Conservation (phyloP, 2,113 vertebrate genomes). For the Crypturellus undulatus region DNA sequence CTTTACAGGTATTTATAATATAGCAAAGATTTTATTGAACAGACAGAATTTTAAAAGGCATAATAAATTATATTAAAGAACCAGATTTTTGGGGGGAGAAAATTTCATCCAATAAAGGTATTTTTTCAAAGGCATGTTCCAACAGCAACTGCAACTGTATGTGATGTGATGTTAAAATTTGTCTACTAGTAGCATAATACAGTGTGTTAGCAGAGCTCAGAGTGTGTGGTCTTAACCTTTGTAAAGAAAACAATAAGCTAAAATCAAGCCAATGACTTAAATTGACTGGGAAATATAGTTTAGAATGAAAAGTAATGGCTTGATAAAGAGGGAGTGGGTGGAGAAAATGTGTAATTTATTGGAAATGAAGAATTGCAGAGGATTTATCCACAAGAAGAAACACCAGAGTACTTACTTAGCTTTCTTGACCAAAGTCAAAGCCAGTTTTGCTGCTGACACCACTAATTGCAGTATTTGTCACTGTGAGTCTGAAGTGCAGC, state of each 20-base stretch:
- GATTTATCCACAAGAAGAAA: neutral
- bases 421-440: neutral
- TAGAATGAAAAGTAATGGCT: conserved; percentile 36
- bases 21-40: conserved; percentile 80
- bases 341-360: neutral
- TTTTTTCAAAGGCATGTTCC: conserved; percentile 82
- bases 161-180: conserved; percentile 77
- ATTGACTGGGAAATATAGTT: neutral
- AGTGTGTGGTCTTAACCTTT: conserved; percentile 75
- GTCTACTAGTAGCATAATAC: conserved; percentile 73
- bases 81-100: conserved; percentile 75
- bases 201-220: conserved; percentile 77
- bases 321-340: neutral
- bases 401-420: neutral
- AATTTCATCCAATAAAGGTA: conserved; percentile 82
- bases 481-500: rapidly evolving
- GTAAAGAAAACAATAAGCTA: conserved; percentile 48
- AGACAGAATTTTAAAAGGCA: conserved; percentile 78
- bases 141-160: conserved; percentile 72
- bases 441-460: neutral
- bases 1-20: conserved; percentile 85
- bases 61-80: conserved; percentile 82
- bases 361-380: neutral
- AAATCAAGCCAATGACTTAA: conserved; percentile 17
- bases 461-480: neutral